phyloP scores from a whole-genome alignment of 2,113 vertebrate genomes.

The Uropsilus gracilis region DNA sequence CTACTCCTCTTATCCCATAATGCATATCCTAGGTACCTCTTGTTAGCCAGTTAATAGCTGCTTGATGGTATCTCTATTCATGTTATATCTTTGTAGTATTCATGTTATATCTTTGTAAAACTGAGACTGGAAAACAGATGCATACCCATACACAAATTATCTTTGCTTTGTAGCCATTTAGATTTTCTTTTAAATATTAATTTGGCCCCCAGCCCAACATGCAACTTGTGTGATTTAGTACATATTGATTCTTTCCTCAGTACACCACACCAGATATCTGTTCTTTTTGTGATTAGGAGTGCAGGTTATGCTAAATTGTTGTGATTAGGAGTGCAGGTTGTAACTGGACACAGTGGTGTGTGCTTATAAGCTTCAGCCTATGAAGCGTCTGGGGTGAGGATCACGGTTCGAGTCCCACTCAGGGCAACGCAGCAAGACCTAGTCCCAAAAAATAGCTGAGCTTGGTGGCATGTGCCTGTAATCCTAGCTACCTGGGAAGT shows the following conservation, averaged over 20 bases:
- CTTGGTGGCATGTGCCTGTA: too few species aligned
- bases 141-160: neutral
- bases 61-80: neutral
- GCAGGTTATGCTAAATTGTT: neutral
- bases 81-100: neutral
- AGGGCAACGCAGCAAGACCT: too few species aligned
- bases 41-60: neutral
- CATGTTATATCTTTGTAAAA: neutral
- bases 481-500: too few species aligned
- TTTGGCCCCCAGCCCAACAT: neutral
- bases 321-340: too few species aligned
- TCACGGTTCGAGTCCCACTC: too few species aligned
- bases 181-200: constrained; percentile 15
- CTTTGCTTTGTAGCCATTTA: neutral
- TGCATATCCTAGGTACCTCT: neutral
- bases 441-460: too few species aligned
- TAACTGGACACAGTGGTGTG: too few species aligned
- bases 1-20: neutral
- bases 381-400: too few species aligned
- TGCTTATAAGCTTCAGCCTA: too few species aligned
- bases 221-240: neutral
- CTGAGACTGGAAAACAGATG: neutral
- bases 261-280: too few species aligned
- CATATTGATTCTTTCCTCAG: neutral
- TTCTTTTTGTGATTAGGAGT: neutral